phyloP scores from a whole-genome alignment of 2,113 vertebrate species.

The Hemiprocne comata region DNA sequence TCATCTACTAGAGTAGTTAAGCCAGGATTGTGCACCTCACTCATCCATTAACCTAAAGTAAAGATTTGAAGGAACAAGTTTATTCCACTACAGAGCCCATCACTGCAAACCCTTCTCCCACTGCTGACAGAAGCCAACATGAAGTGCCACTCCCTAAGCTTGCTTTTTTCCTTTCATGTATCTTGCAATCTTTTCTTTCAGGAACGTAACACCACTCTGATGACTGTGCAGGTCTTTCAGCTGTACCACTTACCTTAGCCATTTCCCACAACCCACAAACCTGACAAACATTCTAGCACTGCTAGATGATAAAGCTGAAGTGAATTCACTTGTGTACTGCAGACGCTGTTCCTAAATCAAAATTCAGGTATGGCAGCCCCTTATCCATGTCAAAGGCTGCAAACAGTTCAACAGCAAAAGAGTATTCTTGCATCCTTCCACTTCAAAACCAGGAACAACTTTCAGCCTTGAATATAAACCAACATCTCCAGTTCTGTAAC shows the following conservation, averaged over 20 bases:
- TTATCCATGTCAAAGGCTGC: neutral
- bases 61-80: neutral
- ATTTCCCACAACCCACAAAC: neutral
- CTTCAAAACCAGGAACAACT: neutral
- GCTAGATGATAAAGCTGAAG: neutral
- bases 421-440: neutral
- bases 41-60: neutral
- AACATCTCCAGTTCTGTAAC: neutral
- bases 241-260: neutral
- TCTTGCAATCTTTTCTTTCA: neutral
- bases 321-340: neutral
- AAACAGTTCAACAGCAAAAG: neutral
- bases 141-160: neutral
- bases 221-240: neutral
- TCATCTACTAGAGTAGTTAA: neutral
- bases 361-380: neutral
- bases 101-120: neutral
- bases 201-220: accelerated
- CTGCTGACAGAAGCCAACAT: neutral
- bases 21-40: neutral
- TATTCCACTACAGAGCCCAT: neutral
- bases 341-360: neutral
- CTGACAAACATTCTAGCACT: neutral
- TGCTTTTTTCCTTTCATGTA: neutral
- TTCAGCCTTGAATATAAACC: neutral